Percentiles rank a stretch among this genome's conserved stretches.
These are phyloP conservation scores for Pachydiplax longipennis DNA, from an alignment of 2,888 invertebrate species.

Conservation along the genomic window DNA sequence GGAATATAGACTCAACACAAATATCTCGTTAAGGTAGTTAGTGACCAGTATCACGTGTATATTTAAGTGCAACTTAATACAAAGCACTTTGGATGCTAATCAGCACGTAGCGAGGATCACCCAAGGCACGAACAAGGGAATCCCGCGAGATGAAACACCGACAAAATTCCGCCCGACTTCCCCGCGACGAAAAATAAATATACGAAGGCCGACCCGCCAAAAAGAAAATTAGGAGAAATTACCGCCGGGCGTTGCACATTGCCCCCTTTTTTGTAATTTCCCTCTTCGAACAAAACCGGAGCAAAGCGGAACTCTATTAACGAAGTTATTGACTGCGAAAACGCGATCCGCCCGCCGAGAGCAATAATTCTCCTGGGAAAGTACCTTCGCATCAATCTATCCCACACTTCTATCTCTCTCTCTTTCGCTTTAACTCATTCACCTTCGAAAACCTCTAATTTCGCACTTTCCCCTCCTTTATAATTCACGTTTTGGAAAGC, in stretches of 20 bases:
- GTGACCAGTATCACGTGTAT: no score
- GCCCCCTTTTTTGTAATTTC: neutral
- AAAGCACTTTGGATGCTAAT: no score
- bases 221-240: neutral
- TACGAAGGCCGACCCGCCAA: neutral
- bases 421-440: neutral
- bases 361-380: neutral
- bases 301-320: neutral
- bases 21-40: no score
- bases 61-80: no score
- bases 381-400: constrained; percentile 8
- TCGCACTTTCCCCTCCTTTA: constrained; percentile 26
- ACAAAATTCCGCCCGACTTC: neutral
- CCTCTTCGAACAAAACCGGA: neutral
- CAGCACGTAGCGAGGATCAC: no score
- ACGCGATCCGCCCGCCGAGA: neutral
- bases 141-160: no score
- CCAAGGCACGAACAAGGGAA: no score
- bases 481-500: constrained; percentile 20
- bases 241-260: neutral
- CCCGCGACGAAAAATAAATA: neutral
- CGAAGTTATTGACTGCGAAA: constrained; percentile 16
- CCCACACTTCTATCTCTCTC: neutral
- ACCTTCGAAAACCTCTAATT: neutral
- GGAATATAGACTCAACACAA: no score